These are phyloP conservation scores for Dasypolia templi DNA, from an alignment of 2,888 invertebrate species.

Conservation along the genomic window DNA sequence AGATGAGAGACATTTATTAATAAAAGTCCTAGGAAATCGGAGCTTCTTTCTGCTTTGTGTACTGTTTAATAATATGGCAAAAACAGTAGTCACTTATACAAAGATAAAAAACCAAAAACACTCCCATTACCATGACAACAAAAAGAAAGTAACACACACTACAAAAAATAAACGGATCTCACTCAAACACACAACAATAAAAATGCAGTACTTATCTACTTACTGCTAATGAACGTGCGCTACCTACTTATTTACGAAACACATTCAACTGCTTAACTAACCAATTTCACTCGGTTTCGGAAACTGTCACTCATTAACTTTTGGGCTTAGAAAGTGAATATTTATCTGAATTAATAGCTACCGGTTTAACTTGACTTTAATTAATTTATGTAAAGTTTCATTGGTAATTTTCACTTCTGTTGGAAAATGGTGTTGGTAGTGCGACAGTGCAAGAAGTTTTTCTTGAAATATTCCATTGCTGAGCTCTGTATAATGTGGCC, in stretches of 20 bases:
- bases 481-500: no score
- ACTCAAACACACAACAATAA: slow-evolving; percentile 30
- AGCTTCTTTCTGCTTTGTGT: background rate
- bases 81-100: background rate
- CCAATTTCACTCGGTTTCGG: slow-evolving; percentile 67
- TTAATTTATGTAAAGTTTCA: slow-evolving; percentile 8
- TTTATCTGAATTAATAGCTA: slow-evolving; percentile 39
- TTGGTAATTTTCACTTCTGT: background rate
- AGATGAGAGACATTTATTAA: background rate
- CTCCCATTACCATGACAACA: background rate
- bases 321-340: slow-evolving; percentile 71
- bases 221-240: slow-evolving; percentile 57
- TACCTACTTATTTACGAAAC: slow-evolving; percentile 57
- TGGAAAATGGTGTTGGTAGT: background rate
- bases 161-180: slow-evolving; percentile 15
- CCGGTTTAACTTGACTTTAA: slow-evolving; percentile 15
- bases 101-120: background rate
- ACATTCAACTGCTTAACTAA: slow-evolving; percentile 60
- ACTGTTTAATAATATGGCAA: background rate
- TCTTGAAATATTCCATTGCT: background rate
- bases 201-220: slow-evolving; percentile 45
- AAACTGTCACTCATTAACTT: slow-evolving; percentile 62
- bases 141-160: slow-evolving; percentile 30
- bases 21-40: background rate
- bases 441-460: background rate